Evolutionary conservation across 2,797 vertebrate species (phyloP).

Genomic region (Myiotriccus ornatus): DNA sequence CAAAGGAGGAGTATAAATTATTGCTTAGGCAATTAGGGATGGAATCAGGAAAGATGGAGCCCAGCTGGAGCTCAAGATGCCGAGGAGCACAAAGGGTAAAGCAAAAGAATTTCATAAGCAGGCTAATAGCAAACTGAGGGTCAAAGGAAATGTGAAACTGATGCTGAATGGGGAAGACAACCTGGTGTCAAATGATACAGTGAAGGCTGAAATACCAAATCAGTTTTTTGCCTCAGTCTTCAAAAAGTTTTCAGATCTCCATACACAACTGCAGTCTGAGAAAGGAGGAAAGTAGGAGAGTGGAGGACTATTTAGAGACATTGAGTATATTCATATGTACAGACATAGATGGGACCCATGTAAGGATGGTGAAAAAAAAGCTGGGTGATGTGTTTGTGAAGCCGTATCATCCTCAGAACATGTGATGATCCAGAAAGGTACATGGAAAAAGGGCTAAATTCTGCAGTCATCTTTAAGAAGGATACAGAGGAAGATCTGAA

Average conservation of each 20-base stretch:
- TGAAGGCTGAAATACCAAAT: not conserved
- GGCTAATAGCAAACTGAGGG: not conserved
- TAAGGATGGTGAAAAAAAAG: not conserved
- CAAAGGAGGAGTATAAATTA: not conserved
- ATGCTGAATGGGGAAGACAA: not conserved
- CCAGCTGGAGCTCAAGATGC: not conserved
- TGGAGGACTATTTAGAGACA: not conserved
- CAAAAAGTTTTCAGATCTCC: not conserved
- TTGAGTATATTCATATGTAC: not conserved
- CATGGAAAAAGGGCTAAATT: not conserved
- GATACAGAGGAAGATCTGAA: not conserved
- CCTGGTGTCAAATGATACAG: not conserved
- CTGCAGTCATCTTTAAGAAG: not conserved
- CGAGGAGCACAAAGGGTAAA: not conserved
- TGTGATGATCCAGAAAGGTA: not conserved
- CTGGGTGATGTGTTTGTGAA: not conserved
- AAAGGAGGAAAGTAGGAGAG: not conserved
- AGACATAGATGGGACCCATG: not conserved
- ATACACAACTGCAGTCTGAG: not conserved
- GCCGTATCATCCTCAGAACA: not conserved
- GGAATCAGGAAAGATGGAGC: not conserved
- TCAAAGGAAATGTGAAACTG: not conserved
- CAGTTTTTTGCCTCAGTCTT: not conserved
- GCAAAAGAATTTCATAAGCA: not conserved
- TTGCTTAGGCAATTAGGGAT: not conserved